A percentile compares a stretch with the other conserved stretches of the same genome.
These are phyloP conservation scores for Drosophila guanche DNA, from an alignment of 1,140 invertebrate species.

Conservation along the genomic window DNA sequence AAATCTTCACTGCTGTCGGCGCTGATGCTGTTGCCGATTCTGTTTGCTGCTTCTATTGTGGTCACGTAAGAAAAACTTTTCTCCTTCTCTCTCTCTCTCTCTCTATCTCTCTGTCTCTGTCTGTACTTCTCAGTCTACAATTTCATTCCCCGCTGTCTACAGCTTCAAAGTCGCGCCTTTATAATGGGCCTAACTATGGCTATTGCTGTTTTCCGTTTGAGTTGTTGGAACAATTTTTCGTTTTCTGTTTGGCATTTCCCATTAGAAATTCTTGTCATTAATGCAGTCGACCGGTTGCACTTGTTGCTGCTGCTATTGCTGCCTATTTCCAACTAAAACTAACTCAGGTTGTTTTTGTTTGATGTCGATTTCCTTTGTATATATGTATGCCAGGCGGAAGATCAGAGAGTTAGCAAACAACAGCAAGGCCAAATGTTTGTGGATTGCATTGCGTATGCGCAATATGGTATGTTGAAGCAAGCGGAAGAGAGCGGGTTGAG, in stretches of 20 bases:
- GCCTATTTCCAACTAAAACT: slow-evolving; percentile 1
- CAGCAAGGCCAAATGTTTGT: slow-evolving; percentile 35
- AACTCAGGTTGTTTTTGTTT: slow-evolving; percentile 18
- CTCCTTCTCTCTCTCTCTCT: slow-evolving; percentile 14
- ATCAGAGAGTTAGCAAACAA: slow-evolving; percentile 3
- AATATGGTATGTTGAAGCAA: slow-evolving; percentile 27
- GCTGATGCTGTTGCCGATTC: slow-evolving; percentile 1
- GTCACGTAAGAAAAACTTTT: slow-evolving; percentile 77
- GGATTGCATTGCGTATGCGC: slow-evolving; percentile 53
- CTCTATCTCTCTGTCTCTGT: slow-evolving; percentile 6
- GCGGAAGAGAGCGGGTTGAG: background rate
- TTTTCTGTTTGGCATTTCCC: slow-evolving; percentile 50
- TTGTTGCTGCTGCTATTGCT: slow-evolving; percentile 36
- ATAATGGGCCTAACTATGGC: slow-evolving; percentile 67
- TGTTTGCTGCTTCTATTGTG: slow-evolving; percentile 9
- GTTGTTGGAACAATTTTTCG: slow-evolving; percentile 34
- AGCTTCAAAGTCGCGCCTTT: slow-evolving; percentile 61
- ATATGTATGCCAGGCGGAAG: slow-evolving; percentile 59
- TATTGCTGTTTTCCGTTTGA: slow-evolving; percentile 33
- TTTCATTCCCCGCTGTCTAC: slow-evolving; percentile 22
- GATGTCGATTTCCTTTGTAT: slow-evolving; percentile 57
- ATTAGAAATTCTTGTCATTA: slow-evolving; percentile 61
- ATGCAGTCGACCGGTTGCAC: slow-evolving; percentile 57
- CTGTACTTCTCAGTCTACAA: background rate
- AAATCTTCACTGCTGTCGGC: slow-evolving; percentile 62